These are phyloP conservation scores for Eleutherodactylus coqui DNA, from an alignment of 2,797 vertebrate species.

Conservation along the genomic window DNA sequence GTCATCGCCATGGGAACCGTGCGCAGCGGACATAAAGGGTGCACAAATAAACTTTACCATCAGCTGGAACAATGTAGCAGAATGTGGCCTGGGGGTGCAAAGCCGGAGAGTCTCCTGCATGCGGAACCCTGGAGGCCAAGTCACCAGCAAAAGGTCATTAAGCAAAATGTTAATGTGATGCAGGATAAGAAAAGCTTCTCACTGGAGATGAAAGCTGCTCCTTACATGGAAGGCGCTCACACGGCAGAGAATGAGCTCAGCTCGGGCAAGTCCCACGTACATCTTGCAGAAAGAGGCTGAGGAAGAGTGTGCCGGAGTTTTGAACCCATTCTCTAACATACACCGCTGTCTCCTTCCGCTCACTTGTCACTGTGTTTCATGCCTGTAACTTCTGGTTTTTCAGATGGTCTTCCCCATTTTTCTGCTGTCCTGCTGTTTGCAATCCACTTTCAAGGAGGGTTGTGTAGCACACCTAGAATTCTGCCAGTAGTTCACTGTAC, in stretches of 20 bases:
- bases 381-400: no score
- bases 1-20: constrained; percentile 84
- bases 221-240: neutral
- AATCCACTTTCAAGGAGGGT: no score
- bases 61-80: constrained; percentile 73
- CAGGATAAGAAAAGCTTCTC: neutral
- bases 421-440: no score
- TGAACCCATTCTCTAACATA: no score
- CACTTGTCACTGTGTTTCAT: no score
- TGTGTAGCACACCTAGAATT: no score
- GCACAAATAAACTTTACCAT: constrained; percentile 74
- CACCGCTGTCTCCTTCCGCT: no score
- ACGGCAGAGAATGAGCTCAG: neutral
- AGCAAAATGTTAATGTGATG: constrained; percentile 1
- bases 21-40: constrained; percentile 76
- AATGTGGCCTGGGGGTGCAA: constrained; percentile 86
- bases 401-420: no score
- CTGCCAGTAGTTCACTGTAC: no score
- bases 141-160: constrained; percentile 86
- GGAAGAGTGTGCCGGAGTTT: no score
- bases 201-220: neutral
- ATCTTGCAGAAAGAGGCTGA: no score
- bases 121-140: constrained; percentile 82
- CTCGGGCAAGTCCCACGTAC: no score
- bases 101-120: constrained; percentile 85